Percentiles rank a stretch among this genome's conserved stretches.
These are phyloP conservation scores for Cladopsammia gracilis DNA, from an alignment of 64 coral and sea anemone species.

Conservation along the genomic window DNA sequence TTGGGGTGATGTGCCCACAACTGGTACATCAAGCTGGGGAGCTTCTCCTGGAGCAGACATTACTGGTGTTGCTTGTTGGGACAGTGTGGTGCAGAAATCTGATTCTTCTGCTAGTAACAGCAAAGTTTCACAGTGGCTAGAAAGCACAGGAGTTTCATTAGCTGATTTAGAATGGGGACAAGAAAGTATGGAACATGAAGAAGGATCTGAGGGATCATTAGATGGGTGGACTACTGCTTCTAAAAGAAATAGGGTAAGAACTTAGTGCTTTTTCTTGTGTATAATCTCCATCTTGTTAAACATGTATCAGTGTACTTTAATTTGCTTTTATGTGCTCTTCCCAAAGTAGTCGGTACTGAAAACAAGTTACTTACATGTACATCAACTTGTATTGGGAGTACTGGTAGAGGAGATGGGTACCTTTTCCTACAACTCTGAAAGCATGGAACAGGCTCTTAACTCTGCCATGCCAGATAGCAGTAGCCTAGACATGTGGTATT, in stretches of 20 bases:
- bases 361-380: no score
- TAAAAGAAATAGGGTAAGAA: conserved; percentile 94
- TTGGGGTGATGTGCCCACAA: conserved; percentile 65
- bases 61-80: conserved; percentile 71
- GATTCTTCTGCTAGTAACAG: conserved; percentile 34
- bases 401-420: no score
- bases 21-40: conserved; percentile 32
- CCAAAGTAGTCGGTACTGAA: no score
- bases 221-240: conserved; percentile 98
- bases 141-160: conserved; percentile 50
- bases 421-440: no score
- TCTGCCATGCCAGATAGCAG: no score
- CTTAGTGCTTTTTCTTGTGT: not conserved
- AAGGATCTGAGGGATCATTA: conserved; percentile 81
- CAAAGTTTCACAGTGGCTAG: conserved; percentile 83
- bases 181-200: conserved; percentile 78
- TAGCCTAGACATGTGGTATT: no score
- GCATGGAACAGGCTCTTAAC: no score
- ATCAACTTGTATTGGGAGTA: no score
- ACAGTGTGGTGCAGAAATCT: conserved; percentile 51
- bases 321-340: no score
- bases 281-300: no score
- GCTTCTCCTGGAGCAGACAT: conserved; percentile 13
- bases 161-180: conserved; percentile 77
- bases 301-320: no score